Base-by-base conservation (phyloP, 1,140 invertebrate species). In the Mamestra configurata region DNA sequence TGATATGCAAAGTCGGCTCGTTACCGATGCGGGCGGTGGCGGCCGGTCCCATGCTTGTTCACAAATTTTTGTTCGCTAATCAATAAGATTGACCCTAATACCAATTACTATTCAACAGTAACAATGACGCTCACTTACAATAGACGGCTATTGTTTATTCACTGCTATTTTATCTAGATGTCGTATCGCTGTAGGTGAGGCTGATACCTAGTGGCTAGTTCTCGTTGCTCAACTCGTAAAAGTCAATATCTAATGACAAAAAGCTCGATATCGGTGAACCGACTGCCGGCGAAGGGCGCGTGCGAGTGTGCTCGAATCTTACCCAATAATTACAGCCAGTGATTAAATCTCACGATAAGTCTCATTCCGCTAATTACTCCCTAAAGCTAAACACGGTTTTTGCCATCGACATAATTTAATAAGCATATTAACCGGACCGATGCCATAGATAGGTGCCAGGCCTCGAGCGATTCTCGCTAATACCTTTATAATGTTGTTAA, bases 301-400 rank as follows among this genome's bases (percentile, higher is more conserved):
- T 77, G 77, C 79, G 83, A 83, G 82, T 83, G 80, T 80, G 82
- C 81, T 81, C 77, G 70, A 78, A 86, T 78, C 85, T 83, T 82
- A 90, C 79, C 86, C 88, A 92, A 92, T 91, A 92, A 94, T 94
- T 94, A 93, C 85, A 84, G 81, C 64, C 86, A 82, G 85, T 91
- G 93, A 94, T 94, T 93, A 91, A 91, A 94, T 91, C 86, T 88
- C 77, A 79, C 83, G 91, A 92, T 94, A 93, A 93, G 88, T 83
- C 82, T 90, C 90, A 92, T 92, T 93, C 89, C 83, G 87, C 89
- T 94, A 94, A 94, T 94, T 94, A 94, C 93, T 94, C 93, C 92
- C 93, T 94, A 93, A 92, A 94, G 92, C 93, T 91, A 94, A 90
- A 93, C 85, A 87, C 85, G 79, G 84, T 90, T 93, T 92, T 93